Evolutionary conservation across 2,113 vertebrate genomes (phyloP).

Genomic region (Porphyrio hochstetteri): DNA sequence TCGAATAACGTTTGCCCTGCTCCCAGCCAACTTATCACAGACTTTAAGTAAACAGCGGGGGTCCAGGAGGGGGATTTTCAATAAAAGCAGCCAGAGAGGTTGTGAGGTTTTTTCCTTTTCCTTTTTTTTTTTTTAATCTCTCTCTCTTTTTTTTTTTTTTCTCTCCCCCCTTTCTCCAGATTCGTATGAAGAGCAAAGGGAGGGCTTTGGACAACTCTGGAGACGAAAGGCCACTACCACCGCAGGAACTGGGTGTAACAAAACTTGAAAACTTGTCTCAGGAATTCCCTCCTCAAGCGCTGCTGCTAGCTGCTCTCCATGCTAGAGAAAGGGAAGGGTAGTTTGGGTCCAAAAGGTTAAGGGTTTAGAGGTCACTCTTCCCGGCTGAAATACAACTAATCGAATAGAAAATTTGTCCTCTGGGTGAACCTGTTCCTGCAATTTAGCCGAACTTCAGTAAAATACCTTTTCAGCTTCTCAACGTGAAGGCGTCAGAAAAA

Average conservation of each 20-base stretch:
- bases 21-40: constrained; percentile 5
- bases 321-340: constrained; percentile 80
- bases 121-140: no score
- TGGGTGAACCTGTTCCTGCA: constrained; percentile 96
- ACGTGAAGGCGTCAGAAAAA: constrained; percentile 88
- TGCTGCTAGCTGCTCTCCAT: constrained; percentile 79
- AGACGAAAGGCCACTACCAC: constrained; percentile 23
- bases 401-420: constrained; percentile 96
- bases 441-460: constrained; percentile 95
- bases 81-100: background rate
- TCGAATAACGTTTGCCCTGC: constrained; percentile 9
- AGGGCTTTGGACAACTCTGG: background rate
- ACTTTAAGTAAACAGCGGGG: constrained; percentile 16
- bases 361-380: constrained; percentile 98
- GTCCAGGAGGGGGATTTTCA: background rate
- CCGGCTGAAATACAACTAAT: constrained; percentile 94
- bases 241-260: background rate
- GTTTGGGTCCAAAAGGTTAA: constrained; percentile 94
- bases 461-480: constrained; percentile 97
- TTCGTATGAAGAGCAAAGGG: background rate
- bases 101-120: background rate
- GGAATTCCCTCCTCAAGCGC: constrained; percentile 73
- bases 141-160: background rate
- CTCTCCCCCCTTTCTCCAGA: background rate
- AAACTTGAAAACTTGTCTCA: constrained; percentile 69